Conservation (phyloP, 1,140 invertebrate species). For the Microplitis demolitor region DNA sequence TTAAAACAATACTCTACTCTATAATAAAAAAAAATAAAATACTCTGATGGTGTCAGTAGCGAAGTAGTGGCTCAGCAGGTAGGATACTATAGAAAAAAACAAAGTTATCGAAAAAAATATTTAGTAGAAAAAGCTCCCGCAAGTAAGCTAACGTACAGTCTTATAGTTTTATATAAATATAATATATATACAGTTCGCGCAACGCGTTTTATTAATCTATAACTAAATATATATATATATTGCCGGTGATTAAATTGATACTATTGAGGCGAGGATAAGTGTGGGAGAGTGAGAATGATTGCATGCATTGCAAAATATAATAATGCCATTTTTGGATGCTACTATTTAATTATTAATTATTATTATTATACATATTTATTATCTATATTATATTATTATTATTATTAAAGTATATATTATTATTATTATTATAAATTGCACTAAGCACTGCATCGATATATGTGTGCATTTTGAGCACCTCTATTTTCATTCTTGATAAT, state of each 20-base stretch:
- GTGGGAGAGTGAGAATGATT: conserved; percentile 63
- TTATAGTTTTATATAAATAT: conserved; percentile 33
- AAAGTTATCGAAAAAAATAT: too few relatives aligned
- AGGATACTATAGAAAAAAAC: conserved; percentile 37
- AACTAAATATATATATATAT: too few relatives aligned
- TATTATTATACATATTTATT: conserved; percentile 44
- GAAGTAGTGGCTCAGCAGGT: conserved; percentile 52
- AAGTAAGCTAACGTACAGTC: conserved; percentile 47
- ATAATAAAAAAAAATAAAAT: neutral
- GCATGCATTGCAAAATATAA: conserved; percentile 58
- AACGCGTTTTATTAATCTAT: neutral
- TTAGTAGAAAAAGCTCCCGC: conserved; percentile 50
- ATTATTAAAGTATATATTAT: too few relatives aligned
- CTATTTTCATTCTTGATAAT: conserved; percentile 58
- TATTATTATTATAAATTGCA: conserved; percentile 54
- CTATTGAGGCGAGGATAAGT: conserved; percentile 38
- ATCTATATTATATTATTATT: conserved; percentile 25
- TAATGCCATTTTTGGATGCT: conserved; percentile 60
- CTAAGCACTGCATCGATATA: conserved; percentile 63
- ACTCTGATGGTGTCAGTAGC: conserved; percentile 18
- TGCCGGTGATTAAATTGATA: neutral
- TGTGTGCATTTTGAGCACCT: conserved; percentile 62
- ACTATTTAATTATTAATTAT: conserved; percentile 54
- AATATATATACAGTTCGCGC: neutral
- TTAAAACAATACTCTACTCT: too few relatives aligned